phyloP scores from a whole-genome alignment of 2,888 invertebrate species.

The Hypena proboscidalis region DNA sequence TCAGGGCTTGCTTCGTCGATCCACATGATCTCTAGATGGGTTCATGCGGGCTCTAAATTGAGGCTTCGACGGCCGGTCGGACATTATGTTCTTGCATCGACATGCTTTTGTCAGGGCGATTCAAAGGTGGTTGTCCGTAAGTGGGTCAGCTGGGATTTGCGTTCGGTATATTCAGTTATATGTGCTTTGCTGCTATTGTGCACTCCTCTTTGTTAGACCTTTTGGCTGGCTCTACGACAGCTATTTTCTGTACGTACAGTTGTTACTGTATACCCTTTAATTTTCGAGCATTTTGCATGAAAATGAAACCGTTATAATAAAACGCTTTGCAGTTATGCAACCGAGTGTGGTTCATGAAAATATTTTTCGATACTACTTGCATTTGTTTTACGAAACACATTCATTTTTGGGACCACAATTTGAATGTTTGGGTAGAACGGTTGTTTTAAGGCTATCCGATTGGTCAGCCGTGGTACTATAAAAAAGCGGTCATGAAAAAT shows the following conservation, averaged over 20 bases:
- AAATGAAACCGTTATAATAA: background rate
- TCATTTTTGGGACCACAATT: no score
- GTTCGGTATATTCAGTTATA: constrained; percentile 61
- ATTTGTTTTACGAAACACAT: no score
- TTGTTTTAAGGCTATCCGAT: constrained; percentile 34
- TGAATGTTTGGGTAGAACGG: constrained; percentile 3
- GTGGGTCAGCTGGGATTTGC: constrained; percentile 75
- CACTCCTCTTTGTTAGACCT: constrained; percentile 55
- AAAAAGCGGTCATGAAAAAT: constrained; percentile 58
- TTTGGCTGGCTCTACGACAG: constrained; percentile 58
- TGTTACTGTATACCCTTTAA: constrained; percentile 30
- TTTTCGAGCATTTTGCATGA: background rate
- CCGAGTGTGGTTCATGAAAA: no score
- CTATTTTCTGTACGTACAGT: constrained; percentile 53
- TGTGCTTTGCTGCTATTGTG: constrained; percentile 52
- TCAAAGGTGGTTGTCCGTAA: constrained; percentile 76
- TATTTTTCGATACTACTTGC: no score
- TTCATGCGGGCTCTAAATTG: constrained; percentile 77
- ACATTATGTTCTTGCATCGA: constrained; percentile 77
- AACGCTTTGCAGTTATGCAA: no score
- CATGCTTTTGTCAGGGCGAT: constrained; percentile 76
- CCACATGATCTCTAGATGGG: constrained; percentile 59
- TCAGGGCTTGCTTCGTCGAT: constrained; percentile 46
- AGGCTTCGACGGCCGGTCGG: constrained; percentile 62
- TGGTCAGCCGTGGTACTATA: constrained; percentile 50